Percentiles rank a stretch among this genome's conserved stretches.
phyloP scores from a whole-genome alignment of 2,888 invertebrate species.

The Apamea epomidion region DNA sequence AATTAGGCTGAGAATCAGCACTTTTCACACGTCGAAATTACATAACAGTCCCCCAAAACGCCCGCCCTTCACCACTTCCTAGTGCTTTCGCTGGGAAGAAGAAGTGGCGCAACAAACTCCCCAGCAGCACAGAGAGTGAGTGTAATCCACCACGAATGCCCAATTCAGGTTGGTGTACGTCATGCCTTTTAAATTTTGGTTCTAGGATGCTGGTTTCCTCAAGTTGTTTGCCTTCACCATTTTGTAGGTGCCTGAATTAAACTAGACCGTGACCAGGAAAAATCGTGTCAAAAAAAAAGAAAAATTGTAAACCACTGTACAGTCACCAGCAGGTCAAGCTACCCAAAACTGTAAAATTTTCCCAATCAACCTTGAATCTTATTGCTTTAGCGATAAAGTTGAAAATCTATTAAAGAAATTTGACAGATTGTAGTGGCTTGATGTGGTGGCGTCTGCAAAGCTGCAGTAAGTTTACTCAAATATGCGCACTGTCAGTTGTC shows the following conservation, averaged over 20 bases:
- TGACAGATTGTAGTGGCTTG: no score
- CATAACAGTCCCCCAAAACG: neutral
- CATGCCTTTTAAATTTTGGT: neutral
- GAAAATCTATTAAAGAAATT: no score
- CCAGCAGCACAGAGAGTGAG: neutral
- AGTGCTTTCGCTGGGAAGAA: neutral
- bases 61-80: neutral
- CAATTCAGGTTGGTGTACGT: no score
- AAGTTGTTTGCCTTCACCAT: neutral
- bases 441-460: no score
- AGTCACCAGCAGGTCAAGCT: no score
- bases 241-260: no score
- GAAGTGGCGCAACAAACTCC: neutral
- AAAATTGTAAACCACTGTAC: no score
- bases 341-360: no score
- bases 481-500: slow-evolving; percentile 12
- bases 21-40: neutral
- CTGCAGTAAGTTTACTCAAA: slow-evolving; percentile 6
- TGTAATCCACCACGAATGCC: neutral
- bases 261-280: neutral
- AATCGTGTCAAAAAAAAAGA: no score
- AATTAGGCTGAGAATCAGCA: neutral
- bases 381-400: no score
- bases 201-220: no score
- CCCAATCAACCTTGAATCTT: no score